These are phyloP conservation scores for Oryzias dopingdopingensis DNA, from an alignment of 2,797 vertebrate genomes.

Conservation along the genomic window DNA sequence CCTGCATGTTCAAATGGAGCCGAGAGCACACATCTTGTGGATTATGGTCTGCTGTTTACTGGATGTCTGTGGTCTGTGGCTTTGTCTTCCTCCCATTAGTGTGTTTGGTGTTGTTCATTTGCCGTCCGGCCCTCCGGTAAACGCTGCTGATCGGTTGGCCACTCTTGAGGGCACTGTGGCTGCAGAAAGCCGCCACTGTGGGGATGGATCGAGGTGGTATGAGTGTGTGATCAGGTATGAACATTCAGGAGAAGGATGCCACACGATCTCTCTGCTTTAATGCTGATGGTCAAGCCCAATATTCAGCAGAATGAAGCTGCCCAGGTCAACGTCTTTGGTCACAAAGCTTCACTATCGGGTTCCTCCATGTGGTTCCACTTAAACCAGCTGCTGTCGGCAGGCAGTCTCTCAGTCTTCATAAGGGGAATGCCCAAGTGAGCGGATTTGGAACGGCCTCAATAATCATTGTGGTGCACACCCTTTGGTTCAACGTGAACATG, in stretches of 20 bases:
- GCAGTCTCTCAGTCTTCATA: constrained; percentile 53
- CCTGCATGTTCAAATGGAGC: constrained; percentile 66
- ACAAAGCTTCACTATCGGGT: constrained; percentile 60
- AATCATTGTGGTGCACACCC: constrained; percentile 49
- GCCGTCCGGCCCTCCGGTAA: constrained; percentile 75
- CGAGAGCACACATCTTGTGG: constrained; percentile 65
- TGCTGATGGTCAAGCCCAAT: constrained; percentile 26
- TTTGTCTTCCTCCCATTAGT: constrained; percentile 78
- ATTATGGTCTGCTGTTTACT: constrained; percentile 79
- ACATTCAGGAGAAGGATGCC: constrained; percentile 3
- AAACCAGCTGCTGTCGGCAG: constrained; percentile 61
- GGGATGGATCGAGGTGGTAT: constrained; percentile 59
- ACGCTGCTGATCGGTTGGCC: constrained; percentile 73
- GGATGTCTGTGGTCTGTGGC: constrained; percentile 82
- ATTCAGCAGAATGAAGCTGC: constrained; percentile 40
- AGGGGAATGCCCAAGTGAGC: constrained; percentile 34
- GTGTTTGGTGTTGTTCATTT: constrained; percentile 72
- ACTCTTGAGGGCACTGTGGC: constrained; percentile 68
- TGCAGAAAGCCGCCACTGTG: constrained; percentile 70
- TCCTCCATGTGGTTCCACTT: constrained; percentile 77
- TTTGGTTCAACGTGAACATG: constrained; percentile 18
- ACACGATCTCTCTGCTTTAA: constrained; percentile 8
- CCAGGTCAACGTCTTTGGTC: constrained; percentile 57
- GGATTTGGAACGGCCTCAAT: constrained; percentile 36
- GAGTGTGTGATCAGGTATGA: constrained; percentile 20